Evolutionary conservation across 2,888 invertebrate genomes (phyloP), one percentile per base, ranked within the genome.

Genomic region (Pristionchus arcanus): DNA sequence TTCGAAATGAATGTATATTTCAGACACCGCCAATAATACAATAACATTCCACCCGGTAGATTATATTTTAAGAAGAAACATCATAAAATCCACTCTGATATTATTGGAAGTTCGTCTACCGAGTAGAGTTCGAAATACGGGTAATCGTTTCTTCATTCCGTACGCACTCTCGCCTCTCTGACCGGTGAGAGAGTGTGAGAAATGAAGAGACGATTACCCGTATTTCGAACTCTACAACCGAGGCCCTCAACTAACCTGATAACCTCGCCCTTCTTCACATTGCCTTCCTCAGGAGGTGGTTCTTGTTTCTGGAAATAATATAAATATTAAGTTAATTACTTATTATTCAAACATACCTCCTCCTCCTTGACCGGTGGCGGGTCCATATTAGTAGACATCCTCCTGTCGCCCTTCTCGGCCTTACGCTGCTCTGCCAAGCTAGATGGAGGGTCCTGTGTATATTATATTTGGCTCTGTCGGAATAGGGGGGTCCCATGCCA

Each of bases 181-280:
- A n/a, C n/a, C n/a, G n/a, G n/a, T n/a, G n/a, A n/a, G n/a, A n/a
- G n/a, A n/a, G n/a, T n/a, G n/a, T n/a, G n/a, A n/a, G n/a, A n/a
- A n/a, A n/a, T n/a, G n/a, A n/a, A n/a, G n/a, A n/a, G n/a, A n/a
- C n/a, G n/a, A n/a, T n/a, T n/a, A n/a, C n/a, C n/a, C n/a, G n/a
- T n/a, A n/a, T n/a, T n/a, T n/a, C n/a, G n/a, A n/a, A n/a, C n/a
- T n/a, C n/a, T n/a, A n/a, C n/a, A n/a, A n/a, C n/a, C n/a, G n/a
- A n/a, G n/a, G n/a, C n/a, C n/a, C n/a, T n/a, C n/a, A 42, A 49
- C 31, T 4, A 25, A 59, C 85, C 85, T 42, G 85, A 85, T 85
- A 1, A 85, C 85, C 34, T 85, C 85, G 1, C 85, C 85, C 63
- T 63, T 85, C 59, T 59, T 85, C 59, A 34, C 85, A 16, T 31